phyloP scores from a whole-genome alignment of 1,140 invertebrate genomes.

The Drosophila jambulina region DNA sequence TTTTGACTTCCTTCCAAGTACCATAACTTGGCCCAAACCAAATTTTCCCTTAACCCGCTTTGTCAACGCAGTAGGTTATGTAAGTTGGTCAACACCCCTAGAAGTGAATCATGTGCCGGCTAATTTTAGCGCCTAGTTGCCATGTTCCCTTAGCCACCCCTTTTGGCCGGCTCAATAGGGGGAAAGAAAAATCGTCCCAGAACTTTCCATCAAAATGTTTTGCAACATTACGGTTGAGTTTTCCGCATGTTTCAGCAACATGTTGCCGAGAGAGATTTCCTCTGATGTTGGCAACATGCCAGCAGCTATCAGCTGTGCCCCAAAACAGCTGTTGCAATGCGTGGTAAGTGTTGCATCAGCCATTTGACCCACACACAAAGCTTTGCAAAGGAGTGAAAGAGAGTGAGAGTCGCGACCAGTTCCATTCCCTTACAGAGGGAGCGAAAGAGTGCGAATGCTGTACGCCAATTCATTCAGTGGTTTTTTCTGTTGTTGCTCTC shows the following conservation, averaged over 20 bases:
- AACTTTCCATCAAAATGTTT: slow-evolving; percentile 26
- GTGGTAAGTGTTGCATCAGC: slow-evolving; percentile 73
- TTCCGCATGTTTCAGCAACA: slow-evolving; percentile 24
- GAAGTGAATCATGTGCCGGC: slow-evolving; percentile 27
- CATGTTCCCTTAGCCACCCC: slow-evolving; percentile 11
- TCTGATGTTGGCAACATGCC: slow-evolving; percentile 28
- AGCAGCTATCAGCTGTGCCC: slow-evolving; percentile 52
- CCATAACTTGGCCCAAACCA: not conserved
- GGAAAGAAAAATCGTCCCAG: slow-evolving; percentile 19
- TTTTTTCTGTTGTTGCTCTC: slow-evolving; percentile 2
- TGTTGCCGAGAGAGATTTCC: slow-evolving; percentile 28
- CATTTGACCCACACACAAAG: slow-evolving; percentile 46
- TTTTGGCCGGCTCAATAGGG: not conserved
- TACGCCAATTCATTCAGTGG: not conserved
- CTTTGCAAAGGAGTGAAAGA: slow-evolving; percentile 9
- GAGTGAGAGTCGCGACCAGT: slow-evolving; percentile 38
- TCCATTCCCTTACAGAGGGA: slow-evolving; percentile 3
- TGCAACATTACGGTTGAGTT: slow-evolving; percentile 9
- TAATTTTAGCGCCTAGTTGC: slow-evolving; percentile 25
- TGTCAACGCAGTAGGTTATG: slow-evolving; percentile 3
- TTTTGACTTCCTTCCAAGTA: no score
- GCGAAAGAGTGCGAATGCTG: slow-evolving; percentile 45
- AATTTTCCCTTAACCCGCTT: slow-evolving; percentile 2
- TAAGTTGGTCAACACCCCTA: slow-evolving; percentile 24
- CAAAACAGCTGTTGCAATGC: slow-evolving; percentile 63